Conservation (phyloP, 2,888 invertebrate species). For the Prostheceraeus crozeri region DNA sequence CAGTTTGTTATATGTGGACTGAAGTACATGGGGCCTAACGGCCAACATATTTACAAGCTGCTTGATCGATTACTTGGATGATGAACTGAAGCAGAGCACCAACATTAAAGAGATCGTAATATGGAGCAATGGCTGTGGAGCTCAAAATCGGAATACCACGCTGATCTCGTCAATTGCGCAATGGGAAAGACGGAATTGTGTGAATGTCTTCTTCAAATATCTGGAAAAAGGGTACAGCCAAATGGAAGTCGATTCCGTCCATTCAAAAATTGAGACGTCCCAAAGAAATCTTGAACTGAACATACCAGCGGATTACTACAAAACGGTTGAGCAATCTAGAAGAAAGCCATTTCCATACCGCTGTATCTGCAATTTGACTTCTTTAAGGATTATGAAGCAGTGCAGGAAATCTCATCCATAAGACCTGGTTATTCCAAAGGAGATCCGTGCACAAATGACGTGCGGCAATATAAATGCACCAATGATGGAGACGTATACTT, state of each 20-base stretch:
- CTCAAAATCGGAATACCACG: constrained; percentile 12
- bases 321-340: not conserved
- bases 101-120: not conserved
- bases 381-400: constrained; percentile 23
- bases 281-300: not conserved
- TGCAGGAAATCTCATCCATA: constrained; percentile 23
- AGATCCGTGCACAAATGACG: constrained; percentile 14
- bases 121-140: constrained; percentile 18
- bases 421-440: constrained; percentile 22
- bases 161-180: not conserved
- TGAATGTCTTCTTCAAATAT: not conserved
- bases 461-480: constrained; percentile 19
- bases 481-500: constrained; percentile 14
- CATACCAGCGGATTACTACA: not conserved
- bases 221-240: constrained; percentile 5
- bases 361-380: constrained; percentile 15
- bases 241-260: constrained; percentile 15
- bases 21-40: not conserved
- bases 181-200: not conserved
- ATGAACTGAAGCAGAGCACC: not conserved
- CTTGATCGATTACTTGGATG: constrained; percentile 5
- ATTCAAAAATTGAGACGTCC: not conserved
- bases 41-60: constrained; percentile 17
- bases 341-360: constrained; percentile 9
- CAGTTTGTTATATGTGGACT: not conserved